These are phyloP conservation scores for Nycticryphes semicollaris DNA, from an alignment of 2,113 vertebrate species.

Conservation along the genomic window DNA sequence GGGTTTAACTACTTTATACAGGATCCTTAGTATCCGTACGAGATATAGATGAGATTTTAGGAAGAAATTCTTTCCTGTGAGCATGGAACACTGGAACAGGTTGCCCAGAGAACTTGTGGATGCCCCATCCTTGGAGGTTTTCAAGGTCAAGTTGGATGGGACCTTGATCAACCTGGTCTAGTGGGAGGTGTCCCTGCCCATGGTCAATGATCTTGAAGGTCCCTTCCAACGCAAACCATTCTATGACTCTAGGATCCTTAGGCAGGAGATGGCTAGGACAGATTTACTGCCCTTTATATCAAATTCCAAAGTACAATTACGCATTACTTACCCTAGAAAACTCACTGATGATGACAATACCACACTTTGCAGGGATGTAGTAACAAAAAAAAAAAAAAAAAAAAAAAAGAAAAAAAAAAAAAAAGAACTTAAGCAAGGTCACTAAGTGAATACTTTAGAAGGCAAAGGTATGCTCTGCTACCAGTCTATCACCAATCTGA, in stretches of 20 bases:
- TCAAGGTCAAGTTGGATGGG: background rate
- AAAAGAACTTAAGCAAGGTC: background rate
- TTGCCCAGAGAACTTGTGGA: background rate
- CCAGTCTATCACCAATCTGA: background rate
- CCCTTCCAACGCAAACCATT: background rate
- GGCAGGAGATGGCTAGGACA: background rate
- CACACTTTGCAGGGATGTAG: background rate
- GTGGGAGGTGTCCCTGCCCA: background rate
- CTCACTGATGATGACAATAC: background rate
- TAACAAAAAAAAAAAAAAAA: background rate
- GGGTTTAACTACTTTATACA: background rate
- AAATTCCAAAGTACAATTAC: background rate
- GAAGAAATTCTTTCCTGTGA: background rate
- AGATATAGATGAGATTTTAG: background rate
- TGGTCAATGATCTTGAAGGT: background rate
- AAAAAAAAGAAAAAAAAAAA: rapidly evolving
- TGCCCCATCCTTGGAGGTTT: background rate
- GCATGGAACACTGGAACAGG: background rate
- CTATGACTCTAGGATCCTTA: background rate
- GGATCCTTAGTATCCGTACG: background rate
- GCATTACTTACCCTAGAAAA: background rate
- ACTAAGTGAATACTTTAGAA: background rate
- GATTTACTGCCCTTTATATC: background rate
- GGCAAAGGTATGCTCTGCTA: background rate
- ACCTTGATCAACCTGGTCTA: background rate